Base-by-base conservation (phyloP, 1,140 invertebrate genomes). In the Polypedilum vanderplanki region DNA sequence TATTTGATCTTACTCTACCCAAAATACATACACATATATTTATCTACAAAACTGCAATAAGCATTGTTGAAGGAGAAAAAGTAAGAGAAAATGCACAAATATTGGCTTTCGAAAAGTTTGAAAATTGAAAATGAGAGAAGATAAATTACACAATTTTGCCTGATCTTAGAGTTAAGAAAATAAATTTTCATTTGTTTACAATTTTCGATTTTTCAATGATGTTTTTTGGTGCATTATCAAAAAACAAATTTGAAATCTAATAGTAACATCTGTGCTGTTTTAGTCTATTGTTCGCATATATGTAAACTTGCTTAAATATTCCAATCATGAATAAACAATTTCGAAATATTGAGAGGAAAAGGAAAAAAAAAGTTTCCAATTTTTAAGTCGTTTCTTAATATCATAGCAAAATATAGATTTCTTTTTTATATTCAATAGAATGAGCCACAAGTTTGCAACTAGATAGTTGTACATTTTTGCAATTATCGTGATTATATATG, bases 1-100 rank as follows among this genome's bases (percentile, higher is more conserved):
- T 57, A 57, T 57, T 57, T 57, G 46, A 57, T 57, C 46, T 57
- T 57, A n/a, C 15, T n/a, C 46, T 57, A n/a, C 46, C n/a, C 15
- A n/a, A 57, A n/a, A 57, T 57, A n/a, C 15, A 57, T 57, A 12
- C 12, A 57, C 5, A n/a, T 33, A 3, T 33, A 1, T 33, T 5
- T 33, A 33, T 33, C 24, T 33, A 33, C 24, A 33, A 33, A 33
- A 33, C 24, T 33, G 24, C 24, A 33, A 33, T 33, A 33, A 33
- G 24, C 5, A 33, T 33, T 33, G 24, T 33, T 33, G 24, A 33
- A 33, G 1, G 5, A 33, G 24, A 33, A 1, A n/a, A n/a, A n/a
- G 15, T 46, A 15, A 57, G n/a, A 57, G 46, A 57, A 57, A 57
- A 4, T 57, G 46, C 46, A 57, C 46, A 57, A 57, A 57, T 57